Evolutionary conservation across 92 coral and sea anemone species (phyloP).

Genomic region (Paragorgia papillata): DNA sequence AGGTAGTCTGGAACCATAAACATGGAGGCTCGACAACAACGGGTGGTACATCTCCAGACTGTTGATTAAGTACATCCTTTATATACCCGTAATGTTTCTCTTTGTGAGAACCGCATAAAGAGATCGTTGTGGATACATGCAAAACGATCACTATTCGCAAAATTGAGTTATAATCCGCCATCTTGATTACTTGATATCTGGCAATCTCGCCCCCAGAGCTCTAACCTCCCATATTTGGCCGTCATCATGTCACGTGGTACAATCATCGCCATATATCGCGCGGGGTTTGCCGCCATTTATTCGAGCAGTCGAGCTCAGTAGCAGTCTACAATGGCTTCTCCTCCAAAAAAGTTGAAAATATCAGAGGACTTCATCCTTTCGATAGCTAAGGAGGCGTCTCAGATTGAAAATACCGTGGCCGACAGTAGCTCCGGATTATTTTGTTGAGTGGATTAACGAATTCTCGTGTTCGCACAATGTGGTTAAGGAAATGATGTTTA

Average conservation of each 20-base stretch:
- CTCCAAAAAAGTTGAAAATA: conserved; percentile 42
- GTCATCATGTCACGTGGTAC: too few species aligned
- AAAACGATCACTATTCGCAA: conserved; percentile 36
- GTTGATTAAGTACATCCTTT: conserved; percentile 48
- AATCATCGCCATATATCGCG: too few species aligned
- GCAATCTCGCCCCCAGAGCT: too few species aligned
- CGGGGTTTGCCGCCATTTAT: too few species aligned
- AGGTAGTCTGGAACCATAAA: conserved; percentile 48
- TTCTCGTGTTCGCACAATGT: conserved; percentile 58
- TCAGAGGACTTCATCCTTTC: conserved; percentile 21
- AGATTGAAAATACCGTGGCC: conserved; percentile 28
- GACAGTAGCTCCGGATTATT: conserved; percentile 12
- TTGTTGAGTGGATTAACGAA: conserved; percentile 25
- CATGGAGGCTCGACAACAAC: conserved; percentile 61
- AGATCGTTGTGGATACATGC: conserved; percentile 17
- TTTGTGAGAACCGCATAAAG: conserved; percentile 51
- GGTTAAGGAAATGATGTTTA: conserved; percentile 60
- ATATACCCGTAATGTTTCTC: conserved; percentile 54
- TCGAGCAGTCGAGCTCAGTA: too few species aligned
- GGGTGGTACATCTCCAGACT: conserved; percentile 42
- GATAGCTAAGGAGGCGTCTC: conserved; percentile 42
- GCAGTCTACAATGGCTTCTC: conserved; percentile 43
- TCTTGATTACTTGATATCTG: too few species aligned
- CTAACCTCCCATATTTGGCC: too few species aligned
- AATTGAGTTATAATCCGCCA: neutral